Evolutionary conservation across 2,888 invertebrate genomes (phyloP).

Genomic region (Drosophila prostipennis): DNA sequence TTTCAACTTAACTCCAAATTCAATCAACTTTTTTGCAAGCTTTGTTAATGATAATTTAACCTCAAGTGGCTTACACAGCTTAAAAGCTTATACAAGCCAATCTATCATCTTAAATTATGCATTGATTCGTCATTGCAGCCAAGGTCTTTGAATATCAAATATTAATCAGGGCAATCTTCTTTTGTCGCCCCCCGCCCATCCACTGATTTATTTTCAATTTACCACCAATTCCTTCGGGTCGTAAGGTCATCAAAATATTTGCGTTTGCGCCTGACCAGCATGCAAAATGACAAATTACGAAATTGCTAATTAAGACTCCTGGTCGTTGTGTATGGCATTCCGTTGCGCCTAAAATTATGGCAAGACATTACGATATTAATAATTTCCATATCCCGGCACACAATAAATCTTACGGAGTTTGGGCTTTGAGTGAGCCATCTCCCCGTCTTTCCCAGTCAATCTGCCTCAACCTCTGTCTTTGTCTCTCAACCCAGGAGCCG

Average conservation of each 20-base stretch:
- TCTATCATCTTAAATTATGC: constrained; percentile 11
- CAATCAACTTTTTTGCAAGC: neutral
- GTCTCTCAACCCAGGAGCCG: constrained; percentile 47
- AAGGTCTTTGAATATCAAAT: constrained; percentile 27
- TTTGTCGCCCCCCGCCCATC: constrained; percentile 2
- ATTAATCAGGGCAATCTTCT: constrained; percentile 33
- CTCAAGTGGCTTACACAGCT: constrained; percentile 22
- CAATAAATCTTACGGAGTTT: constrained; percentile 63
- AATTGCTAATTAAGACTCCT: constrained; percentile 70
- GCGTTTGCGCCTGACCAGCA: constrained; percentile 51
- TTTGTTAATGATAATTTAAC: constrained; percentile 5
- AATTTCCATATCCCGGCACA: constrained; percentile 69
- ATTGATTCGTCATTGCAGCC: neutral
- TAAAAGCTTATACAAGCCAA: constrained; percentile 23
- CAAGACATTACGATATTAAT: constrained; percentile 77
- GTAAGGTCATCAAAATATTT: constrained; percentile 58
- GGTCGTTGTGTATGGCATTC: constrained; percentile 8
- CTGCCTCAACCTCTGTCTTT: neutral
- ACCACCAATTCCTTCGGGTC: constrained; percentile 7
- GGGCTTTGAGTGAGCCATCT: constrained; percentile 6
- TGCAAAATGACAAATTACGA: constrained; percentile 77
- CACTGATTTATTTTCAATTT: constrained; percentile 21
- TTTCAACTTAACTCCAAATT: neutral
- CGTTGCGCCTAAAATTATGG: constrained; percentile 54
- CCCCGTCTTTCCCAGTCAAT: constrained; percentile 1